phyloP scores from a whole-genome alignment of 2,797 vertebrate genomes.

The Pyrocephalus nanus region DNA sequence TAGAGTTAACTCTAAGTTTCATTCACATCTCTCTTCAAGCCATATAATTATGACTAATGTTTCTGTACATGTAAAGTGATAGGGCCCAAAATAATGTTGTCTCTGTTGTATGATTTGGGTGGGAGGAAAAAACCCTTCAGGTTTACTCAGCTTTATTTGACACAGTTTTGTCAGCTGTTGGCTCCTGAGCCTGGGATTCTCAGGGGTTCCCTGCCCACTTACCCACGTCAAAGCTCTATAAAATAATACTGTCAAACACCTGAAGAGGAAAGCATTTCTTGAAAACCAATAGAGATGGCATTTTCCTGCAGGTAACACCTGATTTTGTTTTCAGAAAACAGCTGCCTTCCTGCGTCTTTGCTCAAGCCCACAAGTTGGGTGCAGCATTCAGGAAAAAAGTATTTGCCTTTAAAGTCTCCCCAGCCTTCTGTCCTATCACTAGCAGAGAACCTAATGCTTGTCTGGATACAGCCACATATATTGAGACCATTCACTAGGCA shows the following conservation, averaged over 20 bases:
- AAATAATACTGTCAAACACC: neutral
- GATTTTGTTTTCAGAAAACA: neutral
- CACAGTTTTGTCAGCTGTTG: neutral
- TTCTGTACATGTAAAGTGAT: neutral
- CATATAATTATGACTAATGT: neutral
- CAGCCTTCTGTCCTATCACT: neutral
- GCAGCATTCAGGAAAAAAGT: neutral
- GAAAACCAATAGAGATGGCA: neutral
- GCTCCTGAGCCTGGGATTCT: neutral
- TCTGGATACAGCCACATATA: neutral
- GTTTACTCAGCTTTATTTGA: neutral
- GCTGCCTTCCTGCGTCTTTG: neutral
- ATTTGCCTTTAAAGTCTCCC: neutral
- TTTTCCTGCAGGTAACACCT: neutral
- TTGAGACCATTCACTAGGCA: neutral
- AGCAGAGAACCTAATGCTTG: neutral
- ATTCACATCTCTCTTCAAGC: neutral
- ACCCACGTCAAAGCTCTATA: neutral
- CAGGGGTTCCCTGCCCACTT: neutral
- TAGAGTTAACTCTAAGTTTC: neutral
- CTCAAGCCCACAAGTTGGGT: neutral
- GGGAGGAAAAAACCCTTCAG: neutral
- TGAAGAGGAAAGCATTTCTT: neutral
- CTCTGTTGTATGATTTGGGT: neutral
- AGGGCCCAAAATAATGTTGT: neutral